Evolutionary conservation across 2,113 vertebrate species (phyloP).

Genomic region (Pampusana beccarii): DNA sequence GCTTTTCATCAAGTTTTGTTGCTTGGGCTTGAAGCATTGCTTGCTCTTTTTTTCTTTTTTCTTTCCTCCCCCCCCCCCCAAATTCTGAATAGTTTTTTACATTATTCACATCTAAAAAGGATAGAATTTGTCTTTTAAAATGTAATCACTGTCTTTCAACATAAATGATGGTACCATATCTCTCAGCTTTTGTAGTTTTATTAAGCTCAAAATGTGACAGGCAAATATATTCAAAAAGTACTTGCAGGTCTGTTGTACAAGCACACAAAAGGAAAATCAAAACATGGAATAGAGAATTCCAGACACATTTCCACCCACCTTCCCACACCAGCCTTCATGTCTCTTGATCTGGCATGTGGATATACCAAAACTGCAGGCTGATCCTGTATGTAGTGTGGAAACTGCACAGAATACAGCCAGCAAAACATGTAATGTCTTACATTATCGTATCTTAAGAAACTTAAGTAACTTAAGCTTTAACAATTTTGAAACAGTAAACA

Average conservation of each 20-base stretch:
- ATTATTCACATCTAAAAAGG: not conserved
- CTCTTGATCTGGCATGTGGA: not conserved
- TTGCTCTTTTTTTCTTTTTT: not conserved
- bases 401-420: not conserved
- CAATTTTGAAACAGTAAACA: not conserved
- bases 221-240: not conserved
- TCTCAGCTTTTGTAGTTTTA: not conserved
- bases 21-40: not conserved
- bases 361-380: not conserved
- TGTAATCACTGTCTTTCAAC: not conserved
- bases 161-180: not conserved
- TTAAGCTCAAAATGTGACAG: not conserved
- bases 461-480: not conserved
- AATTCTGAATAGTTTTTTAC: not conserved
- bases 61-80: fast-evolving
- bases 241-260: not conserved
- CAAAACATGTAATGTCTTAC: not conserved
- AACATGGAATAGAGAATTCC: not conserved
- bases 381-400: not conserved
- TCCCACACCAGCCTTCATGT: not conserved
- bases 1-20: not conserved
- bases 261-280: not conserved
- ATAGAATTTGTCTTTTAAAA: not conserved
- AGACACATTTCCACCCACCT: not conserved
- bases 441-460: not conserved